Conservation (phyloP, 2,113 vertebrate species). For the Nannospalax galili region DNA sequence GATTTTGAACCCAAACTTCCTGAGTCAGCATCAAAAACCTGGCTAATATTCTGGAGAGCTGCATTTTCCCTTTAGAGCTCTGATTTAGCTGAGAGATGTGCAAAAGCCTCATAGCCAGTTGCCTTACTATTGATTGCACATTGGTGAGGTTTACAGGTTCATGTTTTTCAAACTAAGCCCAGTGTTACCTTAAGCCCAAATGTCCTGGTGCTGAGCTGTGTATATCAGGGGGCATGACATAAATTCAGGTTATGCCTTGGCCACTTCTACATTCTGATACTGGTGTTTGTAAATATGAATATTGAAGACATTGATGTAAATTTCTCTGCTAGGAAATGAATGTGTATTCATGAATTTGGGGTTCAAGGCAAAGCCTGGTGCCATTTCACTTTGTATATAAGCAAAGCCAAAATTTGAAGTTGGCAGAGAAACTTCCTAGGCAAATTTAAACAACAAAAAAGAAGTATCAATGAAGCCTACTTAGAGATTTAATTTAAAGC, state of each 20-base stretch:
- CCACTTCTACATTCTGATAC: background rate
- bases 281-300: conserved; percentile 55
- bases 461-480: background rate
- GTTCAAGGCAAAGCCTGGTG: conserved; percentile 37
- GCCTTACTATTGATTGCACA: conserved; percentile 64
- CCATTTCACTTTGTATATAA: background rate
- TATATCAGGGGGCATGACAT: conserved; percentile 18
- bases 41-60: conserved; percentile 45
- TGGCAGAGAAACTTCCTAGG: conserved; percentile 17
- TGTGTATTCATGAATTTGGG: conserved; percentile 33
- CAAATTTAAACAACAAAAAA: conserved; percentile 3
- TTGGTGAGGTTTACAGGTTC: conserved; percentile 11
- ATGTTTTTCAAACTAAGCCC: conserved; percentile 58
- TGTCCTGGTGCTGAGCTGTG: background rate
- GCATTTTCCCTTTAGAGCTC: conserved; percentile 51
- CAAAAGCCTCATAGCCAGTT: conserved; percentile 46
- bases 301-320: conserved; percentile 68
- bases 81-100: conserved; percentile 71
- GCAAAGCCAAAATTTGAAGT: background rate
- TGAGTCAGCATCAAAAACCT: conserved; percentile 70
- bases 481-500: conserved; percentile 16
- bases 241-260: conserved; percentile 42
- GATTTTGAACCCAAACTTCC: conserved; percentile 51
- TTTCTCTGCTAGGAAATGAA: conserved; percentile 56
- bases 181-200: conserved; percentile 53